Evolutionary conservation across 2,797 vertebrate species (phyloP), one percentile per base, ranked within the genome.

Genomic region (Gobio occitaniae): DNA sequence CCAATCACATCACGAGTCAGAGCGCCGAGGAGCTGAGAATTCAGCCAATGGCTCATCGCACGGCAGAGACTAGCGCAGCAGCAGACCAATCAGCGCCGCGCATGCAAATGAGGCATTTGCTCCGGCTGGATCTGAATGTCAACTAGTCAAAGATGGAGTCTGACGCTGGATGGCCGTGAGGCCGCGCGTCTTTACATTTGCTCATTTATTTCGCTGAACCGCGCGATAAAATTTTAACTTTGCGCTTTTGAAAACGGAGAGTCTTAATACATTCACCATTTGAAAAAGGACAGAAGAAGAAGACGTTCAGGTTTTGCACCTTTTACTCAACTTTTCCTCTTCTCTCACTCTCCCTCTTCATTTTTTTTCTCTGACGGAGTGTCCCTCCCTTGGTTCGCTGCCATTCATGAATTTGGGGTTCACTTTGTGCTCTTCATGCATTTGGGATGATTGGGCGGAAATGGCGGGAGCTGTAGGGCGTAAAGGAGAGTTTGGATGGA

Each of bases 61-160:
- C 89, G 93, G 95, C 94, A 93, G 92, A 95, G 96, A 96, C 95
- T 96, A 96, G 96, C 96, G 95, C 96, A 95, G 63, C 94, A 91
- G 84, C 85, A 44, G 89, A 88, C 98, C 97, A 99, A 99, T 98
- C 92, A 92, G 88, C 76, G 91, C 75, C 87, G 82, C 90, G 92
- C 94, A 96, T 96, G 97, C 96, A 93, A 96, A 96, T 95, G 86
- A 96, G 93, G 96, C 92, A 94, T 95, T 91, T 92, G 95, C 95
- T 95, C 95, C 93, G 93, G 93, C 96, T 94, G 95, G 95, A 95
- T 95, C 93, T 96, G 97, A 97, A 98, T 98, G 97, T 98, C 97
- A 98, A 97, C 95, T 94, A 96, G 97, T 97, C 97, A 98, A 98
- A 99, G 97, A 99, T 98, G 98, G 97, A 98, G 97, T 96, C 96